phyloP scores from a whole-genome alignment of 2,888 invertebrate species.

The Drosophila mayaguana region DNA sequence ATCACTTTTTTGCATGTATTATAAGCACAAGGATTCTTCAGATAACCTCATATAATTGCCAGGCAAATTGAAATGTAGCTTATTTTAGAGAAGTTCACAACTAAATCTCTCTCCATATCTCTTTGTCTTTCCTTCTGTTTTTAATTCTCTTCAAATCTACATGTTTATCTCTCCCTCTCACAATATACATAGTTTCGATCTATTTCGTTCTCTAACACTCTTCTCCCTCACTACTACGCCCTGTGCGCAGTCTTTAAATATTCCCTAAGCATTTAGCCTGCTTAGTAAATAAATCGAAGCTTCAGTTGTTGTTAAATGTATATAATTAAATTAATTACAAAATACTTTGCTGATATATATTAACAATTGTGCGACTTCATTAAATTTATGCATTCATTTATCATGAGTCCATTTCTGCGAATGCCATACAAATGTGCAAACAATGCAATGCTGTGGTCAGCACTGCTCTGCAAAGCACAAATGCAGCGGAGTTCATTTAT shows the following conservation, averaged over 20 bases:
- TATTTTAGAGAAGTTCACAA: too few species aligned
- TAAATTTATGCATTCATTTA: conserved; percentile 66
- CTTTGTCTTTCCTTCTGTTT: too few species aligned
- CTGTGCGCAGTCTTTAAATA: background rate
- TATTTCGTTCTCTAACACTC: background rate
- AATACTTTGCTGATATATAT: conserved; percentile 42
- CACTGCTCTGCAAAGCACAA: background rate
- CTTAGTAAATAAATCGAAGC: background rate
- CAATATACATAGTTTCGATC: background rate
- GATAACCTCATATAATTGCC: too few species aligned
- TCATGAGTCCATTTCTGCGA: conserved; percentile 62
- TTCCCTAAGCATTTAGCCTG: background rate
- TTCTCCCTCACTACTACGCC: too few species aligned
- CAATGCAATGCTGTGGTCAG: conserved; percentile 43
- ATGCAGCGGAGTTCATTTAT: conserved; percentile 5
- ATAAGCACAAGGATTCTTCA: too few species aligned
- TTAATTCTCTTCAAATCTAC: too few species aligned
- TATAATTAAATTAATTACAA: conserved; percentile 36
- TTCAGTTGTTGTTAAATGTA: background rate
- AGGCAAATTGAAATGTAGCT: too few species aligned
- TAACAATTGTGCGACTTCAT: conserved; percentile 76
- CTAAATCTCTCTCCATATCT: too few species aligned
- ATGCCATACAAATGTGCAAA: conserved; percentile 57
- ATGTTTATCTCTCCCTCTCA: too few species aligned
- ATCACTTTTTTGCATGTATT: too few species aligned